Percentiles rank a stretch among this genome's conserved stretches.
These are phyloP conservation scores for Neomorphus geoffroyi DNA, from an alignment of 2,797 vertebrate species.

Conservation along the genomic window DNA sequence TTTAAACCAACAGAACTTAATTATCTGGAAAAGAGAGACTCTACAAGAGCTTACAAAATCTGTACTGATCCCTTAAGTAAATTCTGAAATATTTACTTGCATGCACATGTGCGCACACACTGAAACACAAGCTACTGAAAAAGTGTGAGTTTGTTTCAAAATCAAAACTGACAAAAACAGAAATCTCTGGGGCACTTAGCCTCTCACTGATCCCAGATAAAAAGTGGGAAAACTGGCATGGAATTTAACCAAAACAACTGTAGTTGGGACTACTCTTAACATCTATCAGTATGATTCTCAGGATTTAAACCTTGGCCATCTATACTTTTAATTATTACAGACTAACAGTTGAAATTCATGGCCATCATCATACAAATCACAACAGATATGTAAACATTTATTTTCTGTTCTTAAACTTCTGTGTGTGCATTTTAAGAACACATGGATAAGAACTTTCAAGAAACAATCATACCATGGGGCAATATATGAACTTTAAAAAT, in stretches of 20 bases:
- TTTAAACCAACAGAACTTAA: not conserved
- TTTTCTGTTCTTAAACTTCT: not conserved
- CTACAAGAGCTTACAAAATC: not conserved
- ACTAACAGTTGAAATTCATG: not conserved
- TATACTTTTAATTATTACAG: not conserved
- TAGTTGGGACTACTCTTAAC: not conserved
- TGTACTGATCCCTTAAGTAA: not conserved
- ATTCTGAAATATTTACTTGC: not conserved
- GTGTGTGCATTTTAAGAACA: not conserved
- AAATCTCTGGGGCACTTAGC: not conserved
- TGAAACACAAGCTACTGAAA: not conserved
- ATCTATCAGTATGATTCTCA: not conserved
- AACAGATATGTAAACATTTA: not conserved
- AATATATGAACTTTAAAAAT: not conserved
- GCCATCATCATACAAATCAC: not conserved
- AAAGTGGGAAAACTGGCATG: not conserved
- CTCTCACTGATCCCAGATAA: not conserved
- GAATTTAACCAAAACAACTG: not conserved
- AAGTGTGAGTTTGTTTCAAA: not conserved
- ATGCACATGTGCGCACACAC: accelerated
- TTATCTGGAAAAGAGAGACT: not conserved
- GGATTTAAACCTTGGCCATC: not conserved
- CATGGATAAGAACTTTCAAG: not conserved
- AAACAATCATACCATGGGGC: not conserved
- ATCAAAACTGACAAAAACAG: not conserved